Base-by-base conservation (phyloP, 2,113 vertebrate genomes). In the Aramus guarauna region DNA sequence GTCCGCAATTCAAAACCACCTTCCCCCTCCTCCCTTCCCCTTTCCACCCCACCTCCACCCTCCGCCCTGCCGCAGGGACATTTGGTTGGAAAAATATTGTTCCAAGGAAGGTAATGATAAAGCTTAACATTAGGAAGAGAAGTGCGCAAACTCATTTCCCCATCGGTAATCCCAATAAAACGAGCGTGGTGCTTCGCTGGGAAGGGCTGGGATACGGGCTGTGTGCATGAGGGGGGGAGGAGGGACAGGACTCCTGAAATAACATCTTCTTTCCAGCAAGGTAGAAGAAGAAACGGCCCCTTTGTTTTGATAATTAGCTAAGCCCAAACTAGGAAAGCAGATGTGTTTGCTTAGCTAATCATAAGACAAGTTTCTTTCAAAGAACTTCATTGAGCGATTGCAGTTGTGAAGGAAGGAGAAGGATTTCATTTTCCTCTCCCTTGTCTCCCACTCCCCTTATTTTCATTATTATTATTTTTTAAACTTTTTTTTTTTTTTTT, bases 261-360 rank as follows among this genome's bases (percentile, higher is more conserved):
- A 98, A 98, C 98, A 98, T 97, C 92, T 96, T 97, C 96, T 97
- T 96, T 95, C 92, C 96, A 98, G 97, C 96, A 97, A 98, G 98
- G 97, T 98, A 96, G 96, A 98, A 97, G 98, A 97, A 97, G 95
- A 96, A 97, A 96, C 85, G 85, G 94, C 72, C 94, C 85, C 96
- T 97, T 98, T 98, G 98, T 98, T 98, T 97, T 93, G 97, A 97
- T 98, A 98, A 98, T 98, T 98, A 98, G 98, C 97, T 89, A 97
- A 97, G 96, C 96, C 94, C 97, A 96, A 97, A 97, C 96, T 97
- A 97, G 93, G 94, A 98, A 98, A 97, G 97, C 98, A 98, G 98
- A 98, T 98, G 98, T 98, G 98, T 98, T 98, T 98, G 97, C 96
- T 98, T 98, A 98, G 97, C 98, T 98, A 98, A 98, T 98, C 97